Evolutionary conservation across 1,140 invertebrate genomes (phyloP).

Genomic region (Vollenhovia emeryi): DNA sequence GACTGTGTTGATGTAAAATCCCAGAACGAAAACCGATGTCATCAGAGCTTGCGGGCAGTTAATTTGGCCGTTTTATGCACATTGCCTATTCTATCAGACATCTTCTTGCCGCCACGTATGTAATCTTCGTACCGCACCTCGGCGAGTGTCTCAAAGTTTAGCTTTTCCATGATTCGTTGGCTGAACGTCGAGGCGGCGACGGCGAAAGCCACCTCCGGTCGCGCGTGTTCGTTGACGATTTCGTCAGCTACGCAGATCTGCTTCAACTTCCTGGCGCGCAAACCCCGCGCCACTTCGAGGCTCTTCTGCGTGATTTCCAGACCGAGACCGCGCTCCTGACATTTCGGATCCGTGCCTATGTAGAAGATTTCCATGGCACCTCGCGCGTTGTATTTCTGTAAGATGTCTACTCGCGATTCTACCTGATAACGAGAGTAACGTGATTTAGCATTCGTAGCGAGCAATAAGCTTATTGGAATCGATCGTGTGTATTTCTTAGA

Average conservation of each 20-base stretch:
- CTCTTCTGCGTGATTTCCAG: slow-evolving; percentile 65
- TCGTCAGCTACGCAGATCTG: slow-evolving; percentile 48
- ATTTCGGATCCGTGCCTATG: slow-evolving; percentile 73
- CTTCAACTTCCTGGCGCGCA: slow-evolving; percentile 30
- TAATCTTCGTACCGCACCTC: slow-evolving; percentile 72
- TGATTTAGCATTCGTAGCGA: not conserved
- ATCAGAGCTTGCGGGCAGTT: slow-evolving; percentile 55
- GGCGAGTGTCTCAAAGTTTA: slow-evolving; percentile 71
- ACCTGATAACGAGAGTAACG: slow-evolving; percentile 60
- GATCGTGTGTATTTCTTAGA: not conserved
- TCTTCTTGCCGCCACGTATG: slow-evolving; percentile 65
- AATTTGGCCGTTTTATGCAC: slow-evolving; percentile 69
- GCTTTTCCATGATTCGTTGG: slow-evolving; percentile 71
- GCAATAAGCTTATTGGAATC: not conserved
- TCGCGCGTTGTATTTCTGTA: slow-evolving; percentile 67
- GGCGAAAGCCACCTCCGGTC: slow-evolving; percentile 72
- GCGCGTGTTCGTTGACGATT: slow-evolving; percentile 34
- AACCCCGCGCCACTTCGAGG: slow-evolving; percentile 61
- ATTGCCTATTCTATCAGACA: slow-evolving; percentile 75
- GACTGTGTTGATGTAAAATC: not conserved
- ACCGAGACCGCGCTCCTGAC: slow-evolving; percentile 74
- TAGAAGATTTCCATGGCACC: slow-evolving; percentile 77
- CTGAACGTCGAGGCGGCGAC: slow-evolving; percentile 77
- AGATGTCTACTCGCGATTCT: slow-evolving; percentile 74
- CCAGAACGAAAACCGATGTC: not conserved